Evolutionary conservation across 2,888 invertebrate species (phyloP), one percentile per base, ranked within the genome.

Genomic region (Monoplex corrugatus): DNA sequence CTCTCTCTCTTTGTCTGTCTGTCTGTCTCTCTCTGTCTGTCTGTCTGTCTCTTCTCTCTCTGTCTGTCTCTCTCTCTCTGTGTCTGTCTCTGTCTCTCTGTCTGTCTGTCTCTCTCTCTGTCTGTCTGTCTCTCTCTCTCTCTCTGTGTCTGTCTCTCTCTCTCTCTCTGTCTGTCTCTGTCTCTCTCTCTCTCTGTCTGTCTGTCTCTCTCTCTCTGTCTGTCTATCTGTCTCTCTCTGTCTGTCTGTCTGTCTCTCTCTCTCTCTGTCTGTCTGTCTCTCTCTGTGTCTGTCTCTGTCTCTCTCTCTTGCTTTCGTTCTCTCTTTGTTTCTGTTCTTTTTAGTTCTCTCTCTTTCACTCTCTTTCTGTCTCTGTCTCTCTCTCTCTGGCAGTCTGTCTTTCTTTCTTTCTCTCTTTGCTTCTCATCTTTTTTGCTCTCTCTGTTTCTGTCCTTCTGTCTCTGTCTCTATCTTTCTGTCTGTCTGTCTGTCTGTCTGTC

Each of bases 81-180:
- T 45, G 35, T 38, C 44, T 86, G 72, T 50, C n/a, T 6, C 72
- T 35, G 72, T 72, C 28, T 72, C 8, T 50, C 50, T 50, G 68
- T 28, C 68, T 68, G 72, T 50, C 50, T n/a, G 50, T 50, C 50
- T 50, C 50, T 50, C 44, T 84, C 45, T 45, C 23, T 84, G 19
- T n/a, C 84, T 32, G 44, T 32, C 43, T 45, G 44, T 45, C 6
- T 45, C 84, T 84, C 84, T 44, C 35, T 84, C 84, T 84, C 45
- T 23, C 82, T 28, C 40, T 82, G 38, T 38, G 8, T 40, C 82
- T 82, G 38, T 40, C 82, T 82, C 38, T 82, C 40, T 38, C 82
- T 38, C 40, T 38, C 40, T 82, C 28, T 40, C 45, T 19, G n/a
- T n/a, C 28, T 50, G 50, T 28, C 13, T 43, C 23, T 44, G 35